phyloP scores from a whole-genome alignment of 2,113 vertebrate genomes.

The Morone chrysops region DNA sequence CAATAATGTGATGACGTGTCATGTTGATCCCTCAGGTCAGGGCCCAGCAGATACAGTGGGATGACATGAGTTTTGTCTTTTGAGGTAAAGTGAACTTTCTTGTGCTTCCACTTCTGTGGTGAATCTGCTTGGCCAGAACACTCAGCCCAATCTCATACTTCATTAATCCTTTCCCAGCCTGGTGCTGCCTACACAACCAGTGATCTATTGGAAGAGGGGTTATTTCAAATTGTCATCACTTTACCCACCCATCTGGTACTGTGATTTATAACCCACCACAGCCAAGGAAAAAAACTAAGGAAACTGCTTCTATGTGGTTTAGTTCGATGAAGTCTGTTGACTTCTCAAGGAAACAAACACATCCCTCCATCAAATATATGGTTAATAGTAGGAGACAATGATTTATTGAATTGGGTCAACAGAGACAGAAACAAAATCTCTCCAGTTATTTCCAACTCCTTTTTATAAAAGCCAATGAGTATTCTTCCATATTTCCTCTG shows the following conservation, averaged over 20 bases:
- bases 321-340: constrained; percentile 54
- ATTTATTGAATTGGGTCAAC: constrained; percentile 49
- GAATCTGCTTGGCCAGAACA: constrained; percentile 28
- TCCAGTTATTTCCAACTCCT: constrained; percentile 7
- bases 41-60: constrained; percentile 2
- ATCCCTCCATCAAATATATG: constrained; percentile 36
- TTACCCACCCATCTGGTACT: constrained; percentile 64
- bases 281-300: constrained; percentile 63
- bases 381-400: constrained; percentile 52
- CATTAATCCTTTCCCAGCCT: constrained; percentile 77
- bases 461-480: constrained; percentile 29
- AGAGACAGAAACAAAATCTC: constrained; percentile 42
- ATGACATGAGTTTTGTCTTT: constrained; percentile 31
- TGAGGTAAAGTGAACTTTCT: constrained; percentile 41
- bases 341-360: constrained; percentile 60
- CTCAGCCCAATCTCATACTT: constrained; percentile 73
- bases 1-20: constrained; percentile 35
- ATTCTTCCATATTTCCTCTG: constrained; percentile 51
- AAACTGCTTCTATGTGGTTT: constrained; percentile 70
- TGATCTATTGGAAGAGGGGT: constrained; percentile 69
- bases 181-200: constrained; percentile 47
- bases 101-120: constrained; percentile 25
- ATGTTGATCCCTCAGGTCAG: constrained; percentile 10
- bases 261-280: constrained; percentile 73
- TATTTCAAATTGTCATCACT: constrained; percentile 70